A percentile compares a stretch with the other conserved stretches of the same genome.
phyloP scores from a whole-genome alignment of 1,140 invertebrate genomes.

The Ceratitis capitata region DNA sequence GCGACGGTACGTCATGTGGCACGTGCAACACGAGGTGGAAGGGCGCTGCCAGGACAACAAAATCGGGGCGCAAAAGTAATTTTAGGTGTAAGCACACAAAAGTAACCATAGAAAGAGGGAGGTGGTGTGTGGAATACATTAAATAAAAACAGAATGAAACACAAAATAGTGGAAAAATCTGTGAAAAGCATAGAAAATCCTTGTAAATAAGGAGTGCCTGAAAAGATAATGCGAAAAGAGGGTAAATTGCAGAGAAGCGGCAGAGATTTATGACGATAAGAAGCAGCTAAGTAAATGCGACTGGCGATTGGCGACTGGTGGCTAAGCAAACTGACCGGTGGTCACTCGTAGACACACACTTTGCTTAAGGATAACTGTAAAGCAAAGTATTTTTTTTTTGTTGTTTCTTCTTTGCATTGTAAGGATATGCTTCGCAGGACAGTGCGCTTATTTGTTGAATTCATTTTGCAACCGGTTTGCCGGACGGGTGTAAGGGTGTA shows the following conservation, averaged over 20 bases:
- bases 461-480: too few relatives aligned
- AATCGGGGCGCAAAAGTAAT: neutral
- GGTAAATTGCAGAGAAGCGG: neutral
- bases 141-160: neutral
- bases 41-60: neutral
- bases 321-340: neutral
- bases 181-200: slow-evolving; percentile 25
- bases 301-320: neutral
- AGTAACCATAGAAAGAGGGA: neutral
- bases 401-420: neutral
- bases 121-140: neutral
- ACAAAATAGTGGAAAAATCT: slow-evolving; percentile 8
- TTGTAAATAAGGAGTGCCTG: neutral
- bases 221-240: too few relatives aligned
- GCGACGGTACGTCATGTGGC: slow-evolving; percentile 60
- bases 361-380: neutral
- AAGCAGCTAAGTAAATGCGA: slow-evolving; percentile 16
- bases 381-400: neutral
- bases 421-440: neutral
- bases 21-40: neutral
- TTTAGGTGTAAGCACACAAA: neutral
- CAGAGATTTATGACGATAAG: slow-evolving; percentile 31
- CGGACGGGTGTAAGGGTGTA: neutral
- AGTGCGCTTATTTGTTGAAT: neutral
- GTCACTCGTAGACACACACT: neutral